Evolutionary conservation across 2,797 vertebrate genomes (phyloP).

Genomic region (Morus bassanus): DNA sequence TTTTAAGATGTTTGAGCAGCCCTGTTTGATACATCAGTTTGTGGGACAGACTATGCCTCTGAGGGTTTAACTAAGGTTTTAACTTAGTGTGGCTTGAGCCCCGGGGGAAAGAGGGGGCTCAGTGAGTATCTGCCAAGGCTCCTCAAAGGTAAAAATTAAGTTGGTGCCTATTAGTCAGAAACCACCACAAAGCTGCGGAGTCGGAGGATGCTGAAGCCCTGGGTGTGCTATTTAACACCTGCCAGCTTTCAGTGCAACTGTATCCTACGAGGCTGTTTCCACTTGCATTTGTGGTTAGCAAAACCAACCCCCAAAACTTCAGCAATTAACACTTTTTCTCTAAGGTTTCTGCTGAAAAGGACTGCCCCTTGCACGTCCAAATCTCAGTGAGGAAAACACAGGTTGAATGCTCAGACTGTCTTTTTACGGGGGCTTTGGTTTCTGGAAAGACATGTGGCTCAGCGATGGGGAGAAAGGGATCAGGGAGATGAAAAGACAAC

Average conservation of each 20-base stretch:
- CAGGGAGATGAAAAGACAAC: not conserved
- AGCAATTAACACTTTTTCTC: not conserved
- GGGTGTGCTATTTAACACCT: conserved; percentile 55
- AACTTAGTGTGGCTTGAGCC: not conserved
- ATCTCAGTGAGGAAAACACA: not conserved
- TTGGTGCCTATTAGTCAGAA: conserved; percentile 49
- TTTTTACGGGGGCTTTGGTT: not conserved
- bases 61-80: not conserved
- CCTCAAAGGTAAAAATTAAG: conserved; percentile 41
- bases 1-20: not conserved
- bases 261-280: conserved; percentile 39
- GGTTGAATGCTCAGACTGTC: not conserved
- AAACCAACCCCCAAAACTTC: conserved; percentile 29
- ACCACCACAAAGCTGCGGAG: conserved; percentile 53
- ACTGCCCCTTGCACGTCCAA: rapidly evolving
- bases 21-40: not conserved
- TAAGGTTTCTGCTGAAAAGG: not conserved
- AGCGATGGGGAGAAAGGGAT: not conserved
- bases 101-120: not conserved
- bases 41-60: not conserved
- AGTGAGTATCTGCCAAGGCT: not conserved
- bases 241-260: conserved; percentile 33
- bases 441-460: not conserved
- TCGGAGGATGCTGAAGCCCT: not conserved
- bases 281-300: conserved; percentile 49